A percentile compares a stretch with the other conserved stretches of the same genome.
These are phyloP conservation scores for Enteromius radiatus DNA, from an alignment of 2,797 vertebrate species.

Conservation along the genomic window DNA sequence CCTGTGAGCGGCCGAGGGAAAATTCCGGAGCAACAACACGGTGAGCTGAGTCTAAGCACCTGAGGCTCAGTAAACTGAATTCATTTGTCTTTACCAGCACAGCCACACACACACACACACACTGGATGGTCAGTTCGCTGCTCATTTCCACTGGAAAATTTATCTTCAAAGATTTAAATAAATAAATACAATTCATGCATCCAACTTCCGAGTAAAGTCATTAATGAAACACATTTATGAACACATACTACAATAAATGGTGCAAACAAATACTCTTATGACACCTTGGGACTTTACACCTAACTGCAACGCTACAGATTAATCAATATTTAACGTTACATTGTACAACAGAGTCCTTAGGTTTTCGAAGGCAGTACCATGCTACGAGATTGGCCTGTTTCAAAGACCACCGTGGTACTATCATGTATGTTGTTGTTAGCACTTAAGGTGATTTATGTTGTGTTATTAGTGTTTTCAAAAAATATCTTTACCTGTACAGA, in stretches of 20 bases:
- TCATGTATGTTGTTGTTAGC: background rate
- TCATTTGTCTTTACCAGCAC: slow-evolving; percentile 45
- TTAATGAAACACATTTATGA: too few relatives aligned
- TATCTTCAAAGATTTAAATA: background rate
- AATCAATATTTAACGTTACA: background rate
- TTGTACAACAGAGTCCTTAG: background rate
- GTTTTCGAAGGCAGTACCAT: background rate
- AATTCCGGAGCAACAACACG: slow-evolving; percentile 17
- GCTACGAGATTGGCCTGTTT: background rate
- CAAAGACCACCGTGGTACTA: background rate
- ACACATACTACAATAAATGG: too few relatives aligned
- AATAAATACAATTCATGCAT: background rate
- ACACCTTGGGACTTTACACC: too few relatives aligned
- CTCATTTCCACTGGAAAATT: too few relatives aligned
- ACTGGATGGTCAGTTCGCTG: slow-evolving; percentile 37
- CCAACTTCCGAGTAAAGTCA: background rate
- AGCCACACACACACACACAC: background rate
- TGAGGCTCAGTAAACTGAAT: slow-evolving; percentile 33
- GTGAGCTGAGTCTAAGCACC: slow-evolving; percentile 33
- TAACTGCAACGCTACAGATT: background rate
- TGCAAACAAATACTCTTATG: too few relatives aligned
- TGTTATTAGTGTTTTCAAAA: background rate
- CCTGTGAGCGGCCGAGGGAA: background rate
- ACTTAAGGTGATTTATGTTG: background rate
- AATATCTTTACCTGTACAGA: background rate